Evolutionary conservation across 2,797 vertebrate genomes (phyloP).

Genomic region (Triplophysa bombifrons): DNA sequence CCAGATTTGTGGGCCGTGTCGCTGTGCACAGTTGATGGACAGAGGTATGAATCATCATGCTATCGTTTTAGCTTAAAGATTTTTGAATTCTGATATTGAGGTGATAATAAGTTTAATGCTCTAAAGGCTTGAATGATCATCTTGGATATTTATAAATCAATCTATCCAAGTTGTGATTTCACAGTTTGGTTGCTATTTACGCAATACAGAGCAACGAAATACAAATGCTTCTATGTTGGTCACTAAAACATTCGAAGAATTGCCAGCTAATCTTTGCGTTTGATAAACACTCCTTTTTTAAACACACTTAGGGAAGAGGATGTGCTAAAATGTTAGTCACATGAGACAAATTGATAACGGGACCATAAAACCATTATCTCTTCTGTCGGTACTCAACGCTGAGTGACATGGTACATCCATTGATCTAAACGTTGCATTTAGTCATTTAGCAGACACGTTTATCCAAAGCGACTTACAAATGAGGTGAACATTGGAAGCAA

Average conservation of each 20-base stretch:
- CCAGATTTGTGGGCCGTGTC: constrained; percentile 88
- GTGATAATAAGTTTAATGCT: too few species aligned
- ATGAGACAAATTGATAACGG: constrained; percentile 21
- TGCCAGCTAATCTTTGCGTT: constrained; percentile 15
- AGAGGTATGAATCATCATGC: constrained; percentile 73
- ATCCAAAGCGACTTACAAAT: too few species aligned
- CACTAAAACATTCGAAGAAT: constrained; percentile 4
- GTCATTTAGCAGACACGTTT: too few species aligned
- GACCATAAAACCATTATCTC: constrained; percentile 22
- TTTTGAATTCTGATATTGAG: neutral
- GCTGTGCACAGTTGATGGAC: constrained; percentile 87
- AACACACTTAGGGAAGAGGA: neutral
- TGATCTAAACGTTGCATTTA: neutral
- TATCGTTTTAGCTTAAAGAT: neutral
- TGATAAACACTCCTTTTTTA: constrained; percentile 16
- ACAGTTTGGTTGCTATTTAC: too few species aligned
- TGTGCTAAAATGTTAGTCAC: neutral
- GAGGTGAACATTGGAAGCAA: too few species aligned
- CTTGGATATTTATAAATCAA: too few species aligned
- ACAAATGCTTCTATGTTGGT: constrained; percentile 5
- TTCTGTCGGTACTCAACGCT: neutral
- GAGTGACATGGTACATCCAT: neutral
- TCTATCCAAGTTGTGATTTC: too few species aligned
- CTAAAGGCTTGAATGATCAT: too few species aligned
- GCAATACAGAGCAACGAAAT: neutral